Conservation (phyloP, 2,888 invertebrate genomes). For the Phorcus lineatus region DNA sequence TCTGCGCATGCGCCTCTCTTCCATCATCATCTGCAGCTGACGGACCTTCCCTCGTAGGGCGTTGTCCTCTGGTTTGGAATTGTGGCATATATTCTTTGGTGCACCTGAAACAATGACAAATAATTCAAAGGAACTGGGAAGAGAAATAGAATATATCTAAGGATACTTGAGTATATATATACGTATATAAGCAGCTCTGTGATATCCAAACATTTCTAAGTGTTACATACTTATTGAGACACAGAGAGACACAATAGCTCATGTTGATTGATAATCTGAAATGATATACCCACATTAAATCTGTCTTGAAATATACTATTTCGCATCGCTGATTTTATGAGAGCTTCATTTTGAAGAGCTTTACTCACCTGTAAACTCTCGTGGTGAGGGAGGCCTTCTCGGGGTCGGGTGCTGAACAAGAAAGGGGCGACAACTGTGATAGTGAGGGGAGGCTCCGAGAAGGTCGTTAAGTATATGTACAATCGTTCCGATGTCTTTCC, state of each 20-base stretch:
- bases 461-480: constrained; percentile 96
- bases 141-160: no score
- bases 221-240: no score
- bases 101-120: background rate
- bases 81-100: background rate
- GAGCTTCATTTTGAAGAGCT: background rate
- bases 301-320: no score
- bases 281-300: no score
- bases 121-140: background rate
- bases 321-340: no score
- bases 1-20: constrained; percentile 85
- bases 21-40: constrained; percentile 91
- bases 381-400: no score
- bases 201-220: no score
- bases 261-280: no score
- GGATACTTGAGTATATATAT: no score
- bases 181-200: no score
- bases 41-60: constrained; percentile 90
- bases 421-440: constrained; percentile 4
- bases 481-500: constrained; percentile 94
- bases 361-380: no score
- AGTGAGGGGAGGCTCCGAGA: constrained; percentile 82
- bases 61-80: constrained; percentile 21
- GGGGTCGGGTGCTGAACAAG: background rate
- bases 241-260: no score